Base-by-base conservation (phyloP, 2,888 invertebrate genomes). In the Tortrix viridana region DNA sequence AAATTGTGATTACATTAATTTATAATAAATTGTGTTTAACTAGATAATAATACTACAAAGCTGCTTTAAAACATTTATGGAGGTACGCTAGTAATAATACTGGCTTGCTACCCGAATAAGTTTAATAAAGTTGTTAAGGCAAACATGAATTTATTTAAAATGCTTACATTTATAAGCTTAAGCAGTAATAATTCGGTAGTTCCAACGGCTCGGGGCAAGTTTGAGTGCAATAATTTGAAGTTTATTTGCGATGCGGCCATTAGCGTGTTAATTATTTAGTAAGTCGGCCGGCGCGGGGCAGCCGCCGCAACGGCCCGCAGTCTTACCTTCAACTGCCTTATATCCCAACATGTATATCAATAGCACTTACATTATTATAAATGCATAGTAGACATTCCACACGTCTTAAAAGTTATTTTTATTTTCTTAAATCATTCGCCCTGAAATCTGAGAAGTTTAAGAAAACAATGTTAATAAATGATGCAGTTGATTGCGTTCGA, bases 241-340 rank as follows among this genome's bases (percentile, higher is more conserved):
- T 88, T 88, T 88, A 88, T 89, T 89, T 88, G 88, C 84, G 77
- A 84, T 84, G 79, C 80, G 82, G 80, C 89, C 85, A 88, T 90
- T 89, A 90, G 80, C 73, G 76, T 78, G 85, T 88, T 84, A 89
- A 89, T 90, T 89, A 90, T 89, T 86, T 84, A 88, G 81, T 73
- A 70, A 76, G 70, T 61, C 69, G 69, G 72, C 73, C 76, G 70
- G 79, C 50, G 20, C 56, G 49, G 38, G 32, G 62, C 62, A 46
- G 37, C 16, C 41, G 50, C 19, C 14, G 38, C 50, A n/a, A 20
- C 50, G 46, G 50, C 46, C 50, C 59, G 52, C 44, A 37, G 37
- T 20, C 50, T 26, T 49, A 32, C 49, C 60, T 62, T 49, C 41
- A 46, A 37, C 50, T 62, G 46, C 50, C 44, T 57, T 52, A 57